Percentiles rank a stretch among this genome's conserved stretches.
These are phyloP conservation scores for Tetramorium simillimum DNA, from an alignment of 1,140 invertebrate species.

Conservation along the genomic window DNA sequence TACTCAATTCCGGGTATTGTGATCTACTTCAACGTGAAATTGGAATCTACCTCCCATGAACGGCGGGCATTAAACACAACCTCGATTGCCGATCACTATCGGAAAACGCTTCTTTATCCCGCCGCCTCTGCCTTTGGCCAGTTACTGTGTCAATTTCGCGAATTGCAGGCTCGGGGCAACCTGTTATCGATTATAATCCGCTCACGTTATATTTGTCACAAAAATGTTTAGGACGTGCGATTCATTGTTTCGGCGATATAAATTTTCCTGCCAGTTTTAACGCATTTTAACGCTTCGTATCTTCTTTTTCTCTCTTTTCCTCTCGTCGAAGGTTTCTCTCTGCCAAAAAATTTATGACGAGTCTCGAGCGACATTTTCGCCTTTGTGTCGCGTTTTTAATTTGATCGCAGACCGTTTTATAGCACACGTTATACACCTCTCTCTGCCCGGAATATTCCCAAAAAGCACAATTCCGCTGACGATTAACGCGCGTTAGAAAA, in stretches of 20 bases:
- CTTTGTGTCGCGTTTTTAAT: conserved; percentile 38
- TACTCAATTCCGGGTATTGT: conserved; percentile 49
- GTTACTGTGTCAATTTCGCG: conserved; percentile 43
- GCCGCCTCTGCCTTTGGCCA: conserved; percentile 3
- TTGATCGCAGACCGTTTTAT: conserved; percentile 36
- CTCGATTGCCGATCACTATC: conserved; percentile 30
- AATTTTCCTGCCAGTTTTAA: background rate
- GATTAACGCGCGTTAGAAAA: conserved; percentile 27
- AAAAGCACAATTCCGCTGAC: conserved; percentile 7
- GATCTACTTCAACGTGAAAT: conserved; percentile 41
- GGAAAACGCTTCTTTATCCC: conserved; percentile 51
- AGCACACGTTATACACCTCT: background rate
- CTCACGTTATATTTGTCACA: conserved; percentile 34
- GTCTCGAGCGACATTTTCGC: conserved; percentile 19
- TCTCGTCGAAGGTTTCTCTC: background rate
- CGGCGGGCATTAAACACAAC: conserved; percentile 32
- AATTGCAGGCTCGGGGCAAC: conserved; percentile 19
- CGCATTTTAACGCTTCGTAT: conserved; percentile 2
- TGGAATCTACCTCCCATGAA: background rate
- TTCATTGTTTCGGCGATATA: background rate
- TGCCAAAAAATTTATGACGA: conserved; percentile 28
- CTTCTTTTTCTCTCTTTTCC: background rate
- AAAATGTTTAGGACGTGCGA: conserved; percentile 27
- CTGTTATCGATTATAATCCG: conserved; percentile 17
- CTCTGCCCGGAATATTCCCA: conserved; percentile 3